Evolutionary conservation across 2,113 vertebrate species (phyloP), one percentile per base, ranked within the genome.

Genomic region (Aleadryas rufinucha): DNA sequence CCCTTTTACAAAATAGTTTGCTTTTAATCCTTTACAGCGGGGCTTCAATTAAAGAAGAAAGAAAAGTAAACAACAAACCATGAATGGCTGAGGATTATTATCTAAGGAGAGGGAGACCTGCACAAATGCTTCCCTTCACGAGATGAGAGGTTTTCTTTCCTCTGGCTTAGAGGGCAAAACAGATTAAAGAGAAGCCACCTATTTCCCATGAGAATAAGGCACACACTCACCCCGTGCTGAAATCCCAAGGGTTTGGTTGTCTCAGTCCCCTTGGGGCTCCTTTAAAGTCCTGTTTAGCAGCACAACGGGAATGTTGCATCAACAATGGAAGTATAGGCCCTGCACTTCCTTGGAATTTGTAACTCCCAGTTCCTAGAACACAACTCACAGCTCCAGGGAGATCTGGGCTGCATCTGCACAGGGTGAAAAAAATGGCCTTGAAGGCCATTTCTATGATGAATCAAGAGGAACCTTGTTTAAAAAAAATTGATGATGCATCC

Each of bases 401-500:
- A 37, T 54, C 39, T 4, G 39, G 22, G 72, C 45, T 56, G 54
- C 27, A 26, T 30, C 44, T 69, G 49, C 41, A 23, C 6, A 3
- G 49, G 37, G 31, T 64, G 30, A 37, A 47, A 76, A 49, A 69
- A 52, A 26, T 2, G 30, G 20, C 54, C 44, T 60, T 45, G 33
- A 53, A 54, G 39, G 16, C 3, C 1, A 1, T 88, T 86, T 61
- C 65, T 22, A 41, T 56, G 70, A 42, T 35, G 18, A 39, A n/a
- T 42, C n/a, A 33, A 23, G 11, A 64, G 10, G 14, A 74, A 9
- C 4, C 10, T 84, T 76, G 8, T 14, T 27, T 19, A 4, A 5
- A 35, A 23, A 24, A 78, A 78, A 10, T 0, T 0, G 1, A 33
- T 8, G 9, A 33, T 20, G 3, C 6, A 28, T 9, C 35, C 26